A percentile compares a stretch with the other conserved stretches of the same genome.
Conservation (phyloP, 64 coral and sea anemone species). For the Actinia equina region DNA sequence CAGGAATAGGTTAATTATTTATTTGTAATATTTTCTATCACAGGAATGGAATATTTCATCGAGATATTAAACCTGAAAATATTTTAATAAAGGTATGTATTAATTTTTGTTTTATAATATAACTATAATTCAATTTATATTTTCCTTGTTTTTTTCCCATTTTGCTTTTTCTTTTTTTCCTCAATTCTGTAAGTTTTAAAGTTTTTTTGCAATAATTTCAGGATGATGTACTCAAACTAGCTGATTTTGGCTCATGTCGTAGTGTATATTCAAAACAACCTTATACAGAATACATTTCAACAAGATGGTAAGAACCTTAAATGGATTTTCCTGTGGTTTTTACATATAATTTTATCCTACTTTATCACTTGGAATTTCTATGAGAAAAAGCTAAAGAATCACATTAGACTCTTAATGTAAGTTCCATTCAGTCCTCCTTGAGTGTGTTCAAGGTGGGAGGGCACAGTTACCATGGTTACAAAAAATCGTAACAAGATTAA, state of each 20-base stretch:
- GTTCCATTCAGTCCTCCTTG: too few relatives aligned
- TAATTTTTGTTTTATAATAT: neutral
- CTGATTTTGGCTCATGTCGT: slow-evolving; percentile 98
- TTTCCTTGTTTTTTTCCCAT: neutral
- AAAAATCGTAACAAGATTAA: neutral
- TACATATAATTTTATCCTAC: neutral
- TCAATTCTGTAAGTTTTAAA: neutral
- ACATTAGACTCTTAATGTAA: too few relatives aligned
- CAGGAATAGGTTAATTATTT: neutral
- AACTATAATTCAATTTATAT: neutral
- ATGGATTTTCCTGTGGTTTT: neutral
- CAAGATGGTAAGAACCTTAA: slow-evolving; percentile 64
- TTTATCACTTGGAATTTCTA: neutral
- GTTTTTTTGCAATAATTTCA: slow-evolving; percentile 24
- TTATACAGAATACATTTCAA: slow-evolving; percentile 98
- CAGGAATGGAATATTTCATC: slow-evolving; percentile 99
- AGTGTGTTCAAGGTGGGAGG: too few relatives aligned
- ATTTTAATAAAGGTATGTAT: slow-evolving; percentile 86
- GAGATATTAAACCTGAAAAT: slow-evolving; percentile 98
- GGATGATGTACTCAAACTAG: slow-evolving; percentile 97
- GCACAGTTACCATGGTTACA: neutral
- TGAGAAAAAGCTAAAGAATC: too few relatives aligned
- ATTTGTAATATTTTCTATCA: slow-evolving; percentile 19
- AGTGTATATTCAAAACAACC: slow-evolving; percentile 99
- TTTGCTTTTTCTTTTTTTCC: neutral